Percentiles rank a stretch among this genome's conserved stretches.
These are phyloP conservation scores for Hapalemur alaotrensis DNA, from an alignment of 2,797 vertebrate species.

Conservation along the genomic window DNA sequence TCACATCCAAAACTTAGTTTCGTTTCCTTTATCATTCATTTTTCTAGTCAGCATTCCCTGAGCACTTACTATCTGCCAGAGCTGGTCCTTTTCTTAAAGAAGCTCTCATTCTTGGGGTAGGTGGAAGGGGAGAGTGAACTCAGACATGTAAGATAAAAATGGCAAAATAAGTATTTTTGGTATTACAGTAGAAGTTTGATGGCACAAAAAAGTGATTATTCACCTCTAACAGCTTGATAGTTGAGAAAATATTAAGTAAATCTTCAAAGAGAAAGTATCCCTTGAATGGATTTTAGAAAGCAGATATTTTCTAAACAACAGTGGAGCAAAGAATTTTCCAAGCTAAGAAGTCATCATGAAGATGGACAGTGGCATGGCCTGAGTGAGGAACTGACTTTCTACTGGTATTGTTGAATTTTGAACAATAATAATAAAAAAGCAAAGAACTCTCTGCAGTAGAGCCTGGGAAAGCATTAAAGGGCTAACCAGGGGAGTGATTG, in stretches of 20 bases:
- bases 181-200: not conserved
- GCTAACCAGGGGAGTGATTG: not conserved
- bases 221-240: not conserved
- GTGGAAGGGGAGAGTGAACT: not conserved
- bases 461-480: not conserved
- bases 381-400: not conserved
- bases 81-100: not conserved
- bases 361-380: not conserved
- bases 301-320: not conserved
- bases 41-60: not conserved
- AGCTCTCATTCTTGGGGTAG: not conserved
- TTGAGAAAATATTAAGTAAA: not conserved
- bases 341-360: not conserved
- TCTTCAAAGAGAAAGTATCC: not conserved
- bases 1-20: not conserved
- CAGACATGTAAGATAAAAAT: not conserved
- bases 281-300: not conserved
- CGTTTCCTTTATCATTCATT: not conserved
- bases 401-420: not conserved
- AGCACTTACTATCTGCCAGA: not conserved
- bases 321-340: not conserved
- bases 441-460: not conserved
- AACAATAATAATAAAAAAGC: not conserved
- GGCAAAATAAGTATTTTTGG: not conserved
- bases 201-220: not conserved